phyloP scores from a whole-genome alignment of 2,888 invertebrate species.

The Tipula helvola region DNA sequence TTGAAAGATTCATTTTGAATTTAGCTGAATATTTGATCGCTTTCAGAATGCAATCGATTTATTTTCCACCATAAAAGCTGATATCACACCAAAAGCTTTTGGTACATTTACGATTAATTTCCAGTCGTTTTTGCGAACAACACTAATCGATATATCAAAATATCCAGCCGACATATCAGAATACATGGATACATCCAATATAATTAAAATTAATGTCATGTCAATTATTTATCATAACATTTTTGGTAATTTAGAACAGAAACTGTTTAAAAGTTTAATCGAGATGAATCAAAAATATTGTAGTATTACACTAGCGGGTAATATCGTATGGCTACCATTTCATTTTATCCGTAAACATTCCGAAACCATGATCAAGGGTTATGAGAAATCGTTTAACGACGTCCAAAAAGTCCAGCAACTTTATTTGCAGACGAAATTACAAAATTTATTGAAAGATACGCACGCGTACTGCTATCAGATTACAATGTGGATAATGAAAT shows the following conservation, averaged over 20 bases:
- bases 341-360: constrained; percentile 59
- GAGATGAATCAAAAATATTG: constrained; percentile 71
- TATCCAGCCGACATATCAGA: constrained; percentile 50
- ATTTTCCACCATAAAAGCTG: constrained; percentile 22
- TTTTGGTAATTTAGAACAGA: constrained; percentile 67
- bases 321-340: constrained; percentile 75
- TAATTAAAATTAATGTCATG: constrained; percentile 51
- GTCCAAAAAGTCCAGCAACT: constrained; percentile 40
- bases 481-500: constrained; percentile 47
- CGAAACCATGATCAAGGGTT: constrained; percentile 41
- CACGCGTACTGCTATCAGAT: constrained; percentile 37
- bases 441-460: constrained; percentile 50
- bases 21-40: background rate
- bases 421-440: constrained; percentile 43
- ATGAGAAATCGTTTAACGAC: constrained; percentile 31
- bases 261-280: constrained; percentile 54
- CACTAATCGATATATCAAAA: constrained; percentile 27
- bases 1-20: background rate
- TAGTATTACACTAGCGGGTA: constrained; percentile 66
- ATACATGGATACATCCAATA: constrained; percentile 46
- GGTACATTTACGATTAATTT: constrained; percentile 27
- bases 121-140: constrained; percentile 25
- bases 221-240: constrained; percentile 55
- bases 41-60: constrained; percentile 23
- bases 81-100: constrained; percentile 22